Base-by-base conservation (phyloP, 2,888 invertebrate genomes). In the Brachynemurus nebulosus region DNA sequence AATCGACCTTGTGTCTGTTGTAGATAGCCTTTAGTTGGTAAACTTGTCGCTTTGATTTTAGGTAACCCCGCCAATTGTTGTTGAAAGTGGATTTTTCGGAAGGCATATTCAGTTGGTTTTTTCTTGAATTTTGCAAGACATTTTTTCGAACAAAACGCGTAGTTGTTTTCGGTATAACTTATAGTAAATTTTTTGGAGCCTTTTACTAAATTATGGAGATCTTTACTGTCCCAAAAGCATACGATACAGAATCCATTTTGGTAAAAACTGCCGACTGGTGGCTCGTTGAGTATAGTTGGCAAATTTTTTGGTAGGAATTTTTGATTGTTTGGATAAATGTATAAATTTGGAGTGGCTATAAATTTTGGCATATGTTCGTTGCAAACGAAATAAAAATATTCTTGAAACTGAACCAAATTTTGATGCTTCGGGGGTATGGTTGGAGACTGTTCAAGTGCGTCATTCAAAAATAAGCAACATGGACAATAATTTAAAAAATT, bases 341-440 rank as follows among this genome's bases (percentile, higher is more conserved):
- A 69, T 12, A 46, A 47, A 5, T 61, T 53, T 1, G 77, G 74
- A 49, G 63, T 48, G 20, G 59, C 54, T 16, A 69, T 49, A 47
- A 77, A 74, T 25, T 57, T 52, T 23, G 65, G 54, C 11, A 69
- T 57, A 52, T 80, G 80, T 17, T 66, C 58, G 1, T 57, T 42
- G 52, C 80, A 80, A 37, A 76, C 54, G 76, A 78, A 80, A 54
- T 76, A 80, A 57, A 69, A 74, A 40, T 60, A 54, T 21, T 67
- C 59, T 47, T 63, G 59, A 53, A 65, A 78, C 48, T 75, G 73
- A 1, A 78, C 63, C 40, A 77, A 54, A 5, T 76, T 75, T 35
- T n/a, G n/a, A n/a, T 65, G 65, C 51, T 70, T 67, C 53, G 73
- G 67, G 1, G 70, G 66, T 6, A 71, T 70, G 36, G 60, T 63